phyloP scores from a whole-genome alignment of 2,113 vertebrate genomes.

The Thermophis baileyi region DNA sequence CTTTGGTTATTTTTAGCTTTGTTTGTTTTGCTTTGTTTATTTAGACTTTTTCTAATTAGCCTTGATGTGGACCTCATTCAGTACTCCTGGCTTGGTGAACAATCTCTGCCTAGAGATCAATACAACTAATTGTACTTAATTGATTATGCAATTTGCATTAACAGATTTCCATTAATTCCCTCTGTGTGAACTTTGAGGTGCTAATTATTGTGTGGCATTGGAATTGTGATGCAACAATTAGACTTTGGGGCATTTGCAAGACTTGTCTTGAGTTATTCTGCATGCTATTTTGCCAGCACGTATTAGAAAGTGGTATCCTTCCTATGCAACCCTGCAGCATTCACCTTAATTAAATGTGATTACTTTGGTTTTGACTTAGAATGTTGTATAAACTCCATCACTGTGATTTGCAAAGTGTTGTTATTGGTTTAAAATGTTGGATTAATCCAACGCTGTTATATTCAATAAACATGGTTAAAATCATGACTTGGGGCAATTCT shows the following conservation, averaged over 20 bases:
- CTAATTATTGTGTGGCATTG: not conserved
- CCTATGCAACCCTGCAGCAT: too few species aligned
- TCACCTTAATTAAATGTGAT: not conserved
- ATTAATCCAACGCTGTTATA: not conserved
- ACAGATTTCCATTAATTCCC: constrained; percentile 16
- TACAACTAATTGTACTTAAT: constrained; percentile 21
- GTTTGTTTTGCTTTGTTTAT: not conserved
- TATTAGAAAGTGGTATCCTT: not conserved
- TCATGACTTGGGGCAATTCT: not conserved
- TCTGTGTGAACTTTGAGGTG: not conserved
- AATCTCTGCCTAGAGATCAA: constrained; percentile 18
- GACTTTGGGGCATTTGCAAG: not conserved
- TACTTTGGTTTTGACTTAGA: not conserved
- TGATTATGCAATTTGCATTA: constrained; percentile 27
- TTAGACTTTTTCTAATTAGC: not conserved
- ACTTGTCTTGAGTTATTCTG: not conserved
- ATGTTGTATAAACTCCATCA: not conserved
- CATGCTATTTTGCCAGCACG: not conserved
- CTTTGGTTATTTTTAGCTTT: not conserved
- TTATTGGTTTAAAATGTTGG: not conserved
- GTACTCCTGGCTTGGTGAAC: constrained; percentile 11
- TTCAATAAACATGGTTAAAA: not conserved
- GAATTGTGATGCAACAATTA: not conserved
- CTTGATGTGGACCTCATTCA: not conserved
- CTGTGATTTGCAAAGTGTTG: not conserved